Evolutionary conservation across 2,888 invertebrate species (phyloP), one percentile per base, ranked within the genome.

Genomic region (Scelioninae gen. 2): DNA sequence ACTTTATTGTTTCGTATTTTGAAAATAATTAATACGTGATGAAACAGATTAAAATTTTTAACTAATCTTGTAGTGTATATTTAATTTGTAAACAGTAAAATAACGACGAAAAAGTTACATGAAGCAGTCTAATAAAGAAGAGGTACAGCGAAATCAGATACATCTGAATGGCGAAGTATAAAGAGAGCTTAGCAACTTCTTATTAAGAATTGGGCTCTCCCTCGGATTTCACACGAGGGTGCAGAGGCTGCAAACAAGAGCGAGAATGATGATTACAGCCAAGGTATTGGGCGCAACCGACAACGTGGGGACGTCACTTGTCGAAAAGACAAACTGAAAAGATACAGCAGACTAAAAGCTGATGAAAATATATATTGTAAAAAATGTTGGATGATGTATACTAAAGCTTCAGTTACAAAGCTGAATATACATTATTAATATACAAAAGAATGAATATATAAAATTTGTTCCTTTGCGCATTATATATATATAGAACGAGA

Each of bases 221-320:
- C 72, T 64, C 64, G 61, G 43, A 69, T 46, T 69, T 70, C 33
- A 55, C 69, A 35, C 37, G 67, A 70, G 77, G 65, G 72, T 72
- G 78, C 77, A 73, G 73, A 76, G 73, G 76, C 65, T 60, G 71
- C 58, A 75, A 78, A 75, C 63, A 68, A 68, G 70, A 73, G 64
- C 68, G 65, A 65, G 71, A 71, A 65, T 65, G 71, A 55, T 52
- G 52, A 71, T 64, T 65, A 65, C 60, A 58, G 25, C 9, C 60
- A 48, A 41, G 63, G 65, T 63, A 68, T 63, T 58, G 57, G 19
- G 50, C 39, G 46, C 25, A 46, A 39, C 10, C n/a, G n/a, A n/a
- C n/a, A n/a, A 25, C 25, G 58, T 16, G 37, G 58, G 45, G 52
- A 52, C 55, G 50, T 43, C 57, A 28, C 25, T 25, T 45, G 53